Evolutionary conservation across 2,888 invertebrate species (phyloP), one percentile per base, ranked within the genome.

Genomic region (Eretmocerus hayati): DNA sequence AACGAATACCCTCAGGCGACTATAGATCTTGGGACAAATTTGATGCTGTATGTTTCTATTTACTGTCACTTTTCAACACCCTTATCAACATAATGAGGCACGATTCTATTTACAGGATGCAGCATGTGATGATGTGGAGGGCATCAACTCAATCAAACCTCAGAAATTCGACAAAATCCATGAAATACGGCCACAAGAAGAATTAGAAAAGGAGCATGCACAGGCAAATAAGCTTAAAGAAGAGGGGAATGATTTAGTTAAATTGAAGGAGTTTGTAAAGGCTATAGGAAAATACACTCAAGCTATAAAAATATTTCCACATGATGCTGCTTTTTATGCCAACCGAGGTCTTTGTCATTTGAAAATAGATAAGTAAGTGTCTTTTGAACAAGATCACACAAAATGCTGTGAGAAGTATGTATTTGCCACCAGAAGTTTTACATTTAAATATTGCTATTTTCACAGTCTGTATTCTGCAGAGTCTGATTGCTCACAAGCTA

Each of bases 311-410:
- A 71, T 85, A 48, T 89, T 88, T 60, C 79, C 84, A 8, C 79
- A 81, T 66, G 83, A 90, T 67, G 81, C 92, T 2, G 77, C 89
- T 13, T 87, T 87, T 65, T 90, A 81, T 62, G 89, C 90, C 0
- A 95, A 95, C 69, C 77, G 95, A 58, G 93, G 90, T 2, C 77
- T 93, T 45, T 94, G 94, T 59, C 81, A 85, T 55, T 74, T 94
- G 9, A 92, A 90, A 72, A 78, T 83, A 58, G 80, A 87, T 55
- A 82, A 83, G 89, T 91, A 74, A 69, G 75, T 71, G n/a, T 16
- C 31, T 55, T 60, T 8, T 59, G 62, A 46, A 71, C 69, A n/a
- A n/a, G n/a, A n/a, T n/a, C n/a, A n/a, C n/a, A n/a, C n/a, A n/a
- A n/a, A n/a, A n/a, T n/a, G n/a, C n/a, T n/a, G n/a, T n/a, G n/a